Percentiles rank a stretch among this genome's conserved stretches.
These are phyloP conservation scores for Paedocypris micromegethes DNA, from an alignment of 2,797 vertebrate genomes.

Conservation along the genomic window DNA sequence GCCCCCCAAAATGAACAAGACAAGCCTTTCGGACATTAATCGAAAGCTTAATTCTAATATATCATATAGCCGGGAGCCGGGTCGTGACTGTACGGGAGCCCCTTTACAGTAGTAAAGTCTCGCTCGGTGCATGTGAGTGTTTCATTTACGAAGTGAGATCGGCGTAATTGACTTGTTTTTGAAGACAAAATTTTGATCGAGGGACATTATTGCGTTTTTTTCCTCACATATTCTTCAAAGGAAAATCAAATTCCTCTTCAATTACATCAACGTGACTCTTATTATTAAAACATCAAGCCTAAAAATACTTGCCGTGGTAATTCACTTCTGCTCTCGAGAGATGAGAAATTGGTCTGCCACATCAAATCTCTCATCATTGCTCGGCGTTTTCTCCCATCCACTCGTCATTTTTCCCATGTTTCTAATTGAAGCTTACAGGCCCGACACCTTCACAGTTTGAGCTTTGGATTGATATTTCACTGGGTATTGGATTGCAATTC, in stretches of 20 bases:
- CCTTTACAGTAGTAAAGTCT: constrained; percentile 10
- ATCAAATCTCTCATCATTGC: constrained; percentile 44
- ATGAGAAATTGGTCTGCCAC: constrained; percentile 44
- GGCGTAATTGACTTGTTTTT: constrained; percentile 35
- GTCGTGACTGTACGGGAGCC: constrained; percentile 21
- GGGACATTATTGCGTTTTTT: constrained; percentile 3
- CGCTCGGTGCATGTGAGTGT: neutral
- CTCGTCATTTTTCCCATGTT: constrained; percentile 26
- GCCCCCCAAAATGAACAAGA: constrained; percentile 55
- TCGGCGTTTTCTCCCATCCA: constrained; percentile 32
- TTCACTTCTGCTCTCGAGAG: constrained; percentile 35
- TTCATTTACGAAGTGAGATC: constrained; percentile 27
- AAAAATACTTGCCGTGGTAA: constrained; percentile 38
- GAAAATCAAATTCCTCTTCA: constrained; percentile 34
- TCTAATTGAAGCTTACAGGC: constrained; percentile 34
- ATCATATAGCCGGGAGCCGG: constrained; percentile 46
- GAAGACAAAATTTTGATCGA: constrained; percentile 5
- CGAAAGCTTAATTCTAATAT: constrained; percentile 59
- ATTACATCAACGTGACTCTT: constrained; percentile 38
- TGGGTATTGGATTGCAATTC: constrained; percentile 34
- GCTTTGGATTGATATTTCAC: constrained; percentile 18
- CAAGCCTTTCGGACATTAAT: constrained; percentile 60
- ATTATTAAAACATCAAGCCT: constrained; percentile 45
- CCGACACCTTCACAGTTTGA: constrained; percentile 21
- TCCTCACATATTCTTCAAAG: constrained; percentile 15